Base-by-base conservation (phyloP, 1,140 invertebrate genomes). In the Delia radicum region DNA sequence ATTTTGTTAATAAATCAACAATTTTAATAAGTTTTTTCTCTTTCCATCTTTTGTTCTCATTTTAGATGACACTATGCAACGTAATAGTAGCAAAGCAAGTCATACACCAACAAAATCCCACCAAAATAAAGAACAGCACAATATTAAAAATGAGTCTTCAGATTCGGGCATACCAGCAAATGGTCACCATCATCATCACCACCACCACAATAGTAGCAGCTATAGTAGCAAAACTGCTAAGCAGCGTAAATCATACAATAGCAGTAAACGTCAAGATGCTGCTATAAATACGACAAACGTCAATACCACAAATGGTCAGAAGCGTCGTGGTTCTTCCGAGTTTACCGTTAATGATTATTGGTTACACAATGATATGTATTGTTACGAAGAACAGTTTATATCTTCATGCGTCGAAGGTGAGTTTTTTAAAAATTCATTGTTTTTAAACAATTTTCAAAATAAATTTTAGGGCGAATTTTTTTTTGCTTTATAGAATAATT, bases 21-120 rank as follows among this genome's bases (percentile, higher is more conserved):
- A 55, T 74, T 33, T 24, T 24, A 26, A 62, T 26, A 63, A 65
- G 13, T 33, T 2, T n/a, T n/a, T n/a, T n/a, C n/a, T n/a, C n/a
- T n/a, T 69, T 37, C 10, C 3, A 69, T 55, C 3, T n/a, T 74
- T 61, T 55, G 21, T 27, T 26, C 27, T 61, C 18, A n/a, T 76
- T 74, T 24, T 18, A 77, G 76, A 42, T 75, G 73, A 72, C 76
- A 75, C 73, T 77, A 55, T 75, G 76, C 76, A 77, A 75, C 76
- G 67, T 75, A 75, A 77, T 28, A 42, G 76, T 73, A 77, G 73
- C 63, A 74, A 67, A 74, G 42, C 37, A 62, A 27, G 76, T 74
- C 76, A 77, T 46, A 27, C 18, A 15, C 31, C 55, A 27, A 18
- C 29, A 5, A 72, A 42, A 72, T 42, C 74, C 63, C 42, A n/a